Evolutionary conservation across 2,888 invertebrate species (phyloP), one percentile per base, ranked within the genome.

Genomic region (Eupithecia subumbrata): DNA sequence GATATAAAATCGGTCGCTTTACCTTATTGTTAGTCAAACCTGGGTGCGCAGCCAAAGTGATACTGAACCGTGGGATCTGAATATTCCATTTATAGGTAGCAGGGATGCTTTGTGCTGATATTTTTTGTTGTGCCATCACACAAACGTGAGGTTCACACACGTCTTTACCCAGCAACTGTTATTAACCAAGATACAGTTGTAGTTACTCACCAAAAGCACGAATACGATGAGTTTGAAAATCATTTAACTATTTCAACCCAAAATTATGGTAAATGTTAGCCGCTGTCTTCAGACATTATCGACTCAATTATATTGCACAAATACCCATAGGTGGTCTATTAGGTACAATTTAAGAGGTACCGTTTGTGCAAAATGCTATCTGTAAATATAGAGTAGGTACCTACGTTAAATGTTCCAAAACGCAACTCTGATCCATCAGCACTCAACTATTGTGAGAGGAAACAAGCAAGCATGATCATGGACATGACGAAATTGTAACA

Each of bases 61-160:
- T 89, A 93, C 92, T 94, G 92, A 88, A 82, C 84, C 88, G 90
- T 90, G 89, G 85, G 91, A 92, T 85, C 87, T 79, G 84, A 89
- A 89, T 92, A 89, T 89, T 90, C 92, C 88, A 93, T 94, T 94
- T 94, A 94, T 94, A 94, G 83, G 83, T 85, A 86, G 87, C 86
- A 88, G 91, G 92, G 89, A 91, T 90, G 86, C 91, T 89, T 83
- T 87, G 86, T 86, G 80, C 87, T 85, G 84, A 89, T 89, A 89
- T 91, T 94, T 94, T 93, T 94, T 93, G 91, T 90, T 89, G 82
- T 89, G 88, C 88, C 91, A 92, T 91, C 89, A 84, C 85, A 87
- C 85, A 88, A 91, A 89, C 92, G 92, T 92, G 92, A 92, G 88
- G 82, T 84, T 86, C 84, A 87, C 88, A 91, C 90, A 91, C 89